These are phyloP conservation scores for Cybosia mesomella DNA, from an alignment of 2,888 invertebrate genomes.

Conservation along the genomic window DNA sequence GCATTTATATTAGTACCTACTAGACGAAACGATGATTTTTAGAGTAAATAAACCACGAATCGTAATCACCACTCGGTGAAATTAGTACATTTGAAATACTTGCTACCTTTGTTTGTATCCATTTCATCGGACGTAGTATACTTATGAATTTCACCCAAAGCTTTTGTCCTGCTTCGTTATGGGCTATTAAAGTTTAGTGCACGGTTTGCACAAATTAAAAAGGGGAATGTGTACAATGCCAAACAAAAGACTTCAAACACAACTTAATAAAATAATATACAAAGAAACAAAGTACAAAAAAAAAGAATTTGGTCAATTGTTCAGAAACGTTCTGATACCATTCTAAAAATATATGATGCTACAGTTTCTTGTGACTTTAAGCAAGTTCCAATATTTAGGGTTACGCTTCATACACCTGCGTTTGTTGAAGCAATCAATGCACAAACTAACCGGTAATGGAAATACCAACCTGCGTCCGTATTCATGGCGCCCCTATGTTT, in stretches of 20 bases:
- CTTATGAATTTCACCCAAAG: slow-evolving; percentile 31
- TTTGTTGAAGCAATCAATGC: slow-evolving; percentile 41
- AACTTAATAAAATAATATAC: slow-evolving; percentile 14
- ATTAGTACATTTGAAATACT: slow-evolving; percentile 22
- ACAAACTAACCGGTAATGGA: slow-evolving; percentile 45
- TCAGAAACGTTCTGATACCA: neutral
- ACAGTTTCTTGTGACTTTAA: neutral
- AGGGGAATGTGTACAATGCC: slow-evolving; percentile 24
- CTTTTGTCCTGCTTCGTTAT: slow-evolving; percentile 45
- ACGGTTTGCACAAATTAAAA: slow-evolving; percentile 33
- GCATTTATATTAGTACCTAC: slow-evolving; percentile 10
- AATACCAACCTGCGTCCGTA: slow-evolving; percentile 54
- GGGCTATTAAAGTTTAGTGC: slow-evolving; percentile 41
- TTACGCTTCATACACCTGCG: neutral
- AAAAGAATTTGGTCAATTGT: neutral
- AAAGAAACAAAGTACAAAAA: slow-evolving; percentile 5
- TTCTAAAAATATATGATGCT: neutral
- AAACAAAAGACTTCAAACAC: slow-evolving; percentile 22
- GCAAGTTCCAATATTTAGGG: neutral
- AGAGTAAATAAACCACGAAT: neutral
- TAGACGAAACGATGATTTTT: neutral
- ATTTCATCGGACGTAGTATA: slow-evolving; percentile 21
- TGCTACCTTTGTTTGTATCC: slow-evolving; percentile 35
- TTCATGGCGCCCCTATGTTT: slow-evolving; percentile 52
- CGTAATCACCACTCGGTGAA: neutral